Evolutionary conservation across 2,113 vertebrate species (phyloP), one percentile per base, ranked within the genome.

Genomic region (Sceloporus tristichus): DNA sequence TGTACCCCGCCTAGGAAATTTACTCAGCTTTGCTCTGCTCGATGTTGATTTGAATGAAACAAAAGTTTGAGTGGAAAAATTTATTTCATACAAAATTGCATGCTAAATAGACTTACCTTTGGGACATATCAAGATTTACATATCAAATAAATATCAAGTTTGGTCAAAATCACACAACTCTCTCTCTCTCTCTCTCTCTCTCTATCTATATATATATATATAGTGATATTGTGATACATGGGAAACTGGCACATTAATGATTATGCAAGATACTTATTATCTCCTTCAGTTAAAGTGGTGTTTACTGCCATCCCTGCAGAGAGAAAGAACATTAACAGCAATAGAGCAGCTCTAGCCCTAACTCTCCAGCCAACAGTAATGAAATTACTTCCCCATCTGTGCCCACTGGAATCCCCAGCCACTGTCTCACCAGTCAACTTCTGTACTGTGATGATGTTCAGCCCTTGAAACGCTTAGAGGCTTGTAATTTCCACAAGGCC

Each of bases 401-500:
- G 29, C 42, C 62, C 71, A 53, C 6, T 10, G 19, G 79, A 56
- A 82, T 65, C 23, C 71, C 38, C 34, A 75, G 48, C 79, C 56
- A 82, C 40, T 66, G 7, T 82, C 27, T 34, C 66, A 74, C 38
- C 71, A 54, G 59, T 54, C 80, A 68, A 73, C 25, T n/a, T 68
- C 6, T 10, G 10, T 48, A 62, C 34, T 76, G 54, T 68, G 87
- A 66, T 71, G 53, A 27, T 53, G 29, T 71, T 82, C 42, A 25
- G 8, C 62, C 62, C 74, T 79, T 71, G 71, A 68, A 68, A 59
- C 38, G 42, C 38, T 34, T 75, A 76, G 80, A 66, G 2, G n/a
- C 42, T 68, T 4, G 29, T 21, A 76, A 83, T 88, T 84, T 78
- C 74, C 74, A 88, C 85, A 25, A 71, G 38, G 85, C 59, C 62